A percentile compares a stretch with the other conserved stretches of the same genome.
Conservation (phyloP, 1,140 invertebrate genomes). For the Nilaparvata lugens region DNA sequence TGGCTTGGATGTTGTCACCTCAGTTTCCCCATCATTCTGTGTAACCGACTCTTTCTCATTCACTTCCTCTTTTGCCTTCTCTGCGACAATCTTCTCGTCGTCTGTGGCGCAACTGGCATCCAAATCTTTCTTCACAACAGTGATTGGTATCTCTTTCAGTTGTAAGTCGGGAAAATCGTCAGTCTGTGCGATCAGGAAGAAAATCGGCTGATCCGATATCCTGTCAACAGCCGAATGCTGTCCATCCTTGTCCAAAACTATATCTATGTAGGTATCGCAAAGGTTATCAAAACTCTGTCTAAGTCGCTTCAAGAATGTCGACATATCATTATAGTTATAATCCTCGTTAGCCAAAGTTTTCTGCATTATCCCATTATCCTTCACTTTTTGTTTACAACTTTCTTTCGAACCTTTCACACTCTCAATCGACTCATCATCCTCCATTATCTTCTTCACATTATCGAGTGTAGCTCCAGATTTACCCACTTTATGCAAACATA, state of each 20-base stretch:
- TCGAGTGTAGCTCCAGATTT: constrained; percentile 49
- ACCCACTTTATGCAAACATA: constrained; percentile 56
- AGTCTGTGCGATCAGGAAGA: constrained; percentile 50
- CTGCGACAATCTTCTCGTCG: constrained; percentile 7
- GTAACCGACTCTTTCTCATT: constrained; percentile 12
- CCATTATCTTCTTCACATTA: constrained; percentile 53
- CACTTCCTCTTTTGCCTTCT: constrained; percentile 15
- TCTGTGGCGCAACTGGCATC: constrained; percentile 10
- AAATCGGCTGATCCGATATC: constrained; percentile 50
- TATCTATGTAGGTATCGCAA: constrained; percentile 51
- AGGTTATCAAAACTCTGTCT: constrained; percentile 45
- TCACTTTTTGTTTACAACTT: constrained; percentile 12
- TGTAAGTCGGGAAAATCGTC: constrained; percentile 48
- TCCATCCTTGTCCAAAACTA: constrained; percentile 47
- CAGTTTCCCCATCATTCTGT: constrained; percentile 9
- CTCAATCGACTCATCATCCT: constrained; percentile 34
- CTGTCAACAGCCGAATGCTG: constrained; percentile 44
- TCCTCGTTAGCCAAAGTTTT: constrained; percentile 24
- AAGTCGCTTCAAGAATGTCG: constrained; percentile 33
- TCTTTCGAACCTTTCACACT: constrained; percentile 33
- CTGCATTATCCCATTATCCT: constrained; percentile 41
- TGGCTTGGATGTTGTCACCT: constrained; percentile 10
- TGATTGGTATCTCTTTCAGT: constrained; percentile 27
- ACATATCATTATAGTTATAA: constrained; percentile 18
- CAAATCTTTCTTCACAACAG: constrained; percentile 4